Percentiles rank a stretch among this genome's conserved stretches.
Evolutionary conservation across 2,113 vertebrate genomes (phyloP).

Genomic region (Zosterops borbonicus): DNA sequence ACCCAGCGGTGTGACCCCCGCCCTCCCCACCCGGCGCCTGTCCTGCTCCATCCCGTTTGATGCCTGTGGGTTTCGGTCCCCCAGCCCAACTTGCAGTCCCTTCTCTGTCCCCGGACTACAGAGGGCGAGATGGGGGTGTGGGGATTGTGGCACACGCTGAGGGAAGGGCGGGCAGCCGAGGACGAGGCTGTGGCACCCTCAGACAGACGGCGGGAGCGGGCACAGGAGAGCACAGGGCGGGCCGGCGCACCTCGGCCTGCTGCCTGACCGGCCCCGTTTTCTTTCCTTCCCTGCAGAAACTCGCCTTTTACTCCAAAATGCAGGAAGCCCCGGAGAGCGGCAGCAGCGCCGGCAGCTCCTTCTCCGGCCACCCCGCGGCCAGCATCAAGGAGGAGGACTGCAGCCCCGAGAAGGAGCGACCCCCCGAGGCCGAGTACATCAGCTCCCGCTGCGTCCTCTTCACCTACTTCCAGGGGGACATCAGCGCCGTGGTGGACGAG

Average conservation of each 20-base stretch:
- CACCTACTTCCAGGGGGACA: conserved; percentile 98
- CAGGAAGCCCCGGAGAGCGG: conserved; percentile 87
- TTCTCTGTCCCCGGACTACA: background rate
- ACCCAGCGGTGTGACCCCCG: rapidly evolving
- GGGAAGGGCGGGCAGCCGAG: background rate
- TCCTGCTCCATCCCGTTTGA: background rate
- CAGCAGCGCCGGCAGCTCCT: conserved; percentile 74
- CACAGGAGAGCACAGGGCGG: background rate
- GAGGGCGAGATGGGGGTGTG: background rate
- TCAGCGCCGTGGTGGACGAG: conserved; percentile 95
- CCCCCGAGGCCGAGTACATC: conserved; percentile 94
- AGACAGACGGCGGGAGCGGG: background rate
- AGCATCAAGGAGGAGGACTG: conserved; percentile 90
- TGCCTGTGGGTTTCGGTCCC: background rate
- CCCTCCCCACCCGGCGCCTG: background rate
- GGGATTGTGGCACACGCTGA: background rate
- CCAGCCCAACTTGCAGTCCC: background rate
- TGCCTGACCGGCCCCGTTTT: background rate
- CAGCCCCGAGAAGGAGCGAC: conserved; percentile 89
- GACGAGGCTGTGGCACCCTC: background rate
- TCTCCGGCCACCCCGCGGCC: conserved; percentile 77
- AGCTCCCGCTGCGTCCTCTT: conserved; percentile 94
- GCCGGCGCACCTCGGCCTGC: background rate
- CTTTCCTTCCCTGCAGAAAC: conserved; percentile 77
- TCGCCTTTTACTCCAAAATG: conserved; percentile 97